A percentile compares a stretch with the other conserved stretches of the same genome.
Evolutionary conservation across 2,888 invertebrate genomes (phyloP).

Genomic region (Cybosia mesomella): DNA sequence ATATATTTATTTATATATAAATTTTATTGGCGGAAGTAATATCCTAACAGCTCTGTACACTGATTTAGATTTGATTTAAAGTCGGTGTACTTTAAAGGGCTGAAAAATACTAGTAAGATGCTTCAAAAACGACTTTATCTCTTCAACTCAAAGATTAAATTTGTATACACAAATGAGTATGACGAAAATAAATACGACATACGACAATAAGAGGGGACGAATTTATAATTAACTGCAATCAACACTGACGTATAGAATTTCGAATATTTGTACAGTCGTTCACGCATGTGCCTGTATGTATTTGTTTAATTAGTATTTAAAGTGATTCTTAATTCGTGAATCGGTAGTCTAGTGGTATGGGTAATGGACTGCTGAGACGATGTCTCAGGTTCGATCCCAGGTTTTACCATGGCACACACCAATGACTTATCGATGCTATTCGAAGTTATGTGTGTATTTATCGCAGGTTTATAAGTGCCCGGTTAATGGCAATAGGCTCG

Average conservation of each 20-base stretch:
- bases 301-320: slow-evolving; percentile 15
- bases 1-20: no score
- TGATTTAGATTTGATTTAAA: slow-evolving; percentile 83
- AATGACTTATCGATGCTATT: no score
- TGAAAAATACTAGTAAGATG: slow-evolving; percentile 47
- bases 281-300: slow-evolving; percentile 41
- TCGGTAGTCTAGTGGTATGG: no score
- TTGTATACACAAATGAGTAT: slow-evolving; percentile 12
- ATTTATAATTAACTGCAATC: slow-evolving; percentile 87
- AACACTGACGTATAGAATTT: slow-evolving; percentile 86
- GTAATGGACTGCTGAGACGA: no score
- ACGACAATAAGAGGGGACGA: slow-evolving; percentile 82
- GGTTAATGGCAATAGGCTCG: no score
- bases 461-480: no score
- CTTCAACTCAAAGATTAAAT: slow-evolving; percentile 27
- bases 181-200: slow-evolving; percentile 77
- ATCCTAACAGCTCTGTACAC: slow-evolving; percentile 76
- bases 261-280: slow-evolving; percentile 73
- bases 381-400: no score
- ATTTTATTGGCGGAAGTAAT: slow-evolving; percentile 83
- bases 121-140: slow-evolving; percentile 49
- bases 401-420: no score
- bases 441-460: no score
- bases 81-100: slow-evolving; percentile 74
- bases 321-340: neutral